Percentiles rank a stretch among this genome's conserved stretches.
These are phyloP conservation scores for Probosciger aterrimus DNA, from an alignment of 2,113 vertebrate species.

Conservation along the genomic window DNA sequence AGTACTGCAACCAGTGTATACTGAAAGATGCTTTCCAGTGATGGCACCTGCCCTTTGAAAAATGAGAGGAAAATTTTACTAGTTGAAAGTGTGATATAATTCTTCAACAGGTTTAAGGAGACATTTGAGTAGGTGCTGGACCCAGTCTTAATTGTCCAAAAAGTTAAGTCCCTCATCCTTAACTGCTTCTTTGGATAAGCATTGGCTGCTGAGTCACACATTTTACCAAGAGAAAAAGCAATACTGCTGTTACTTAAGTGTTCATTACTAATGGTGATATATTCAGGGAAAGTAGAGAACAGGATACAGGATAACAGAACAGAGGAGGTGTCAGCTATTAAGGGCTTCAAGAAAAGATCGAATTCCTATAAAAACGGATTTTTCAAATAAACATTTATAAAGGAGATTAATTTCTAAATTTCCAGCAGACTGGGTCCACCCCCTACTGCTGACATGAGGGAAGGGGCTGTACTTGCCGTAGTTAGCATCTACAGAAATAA, in stretches of 20 bases:
- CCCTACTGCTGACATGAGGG: background rate
- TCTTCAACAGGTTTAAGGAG: background rate
- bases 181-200: background rate
- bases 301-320: background rate
- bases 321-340: background rate
- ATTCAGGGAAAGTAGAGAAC: background rate
- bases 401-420: background rate
- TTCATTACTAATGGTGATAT: background rate
- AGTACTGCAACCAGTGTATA: conserved; percentile 14
- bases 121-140: background rate
- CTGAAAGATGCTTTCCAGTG: background rate
- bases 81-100: background rate
- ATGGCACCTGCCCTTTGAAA: background rate
- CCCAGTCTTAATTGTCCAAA: background rate
- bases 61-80: conserved; percentile 1
- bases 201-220: background rate
- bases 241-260: background rate
- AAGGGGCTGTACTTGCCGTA: background rate
- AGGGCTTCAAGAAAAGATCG: background rate
- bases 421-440: background rate
- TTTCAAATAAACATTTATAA: background rate
- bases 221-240: background rate
- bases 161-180: background rate
- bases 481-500: background rate
- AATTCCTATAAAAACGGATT: background rate